Conservation (phyloP, 2,888 invertebrate genomes). For the Heliconius cydno region DNA sequence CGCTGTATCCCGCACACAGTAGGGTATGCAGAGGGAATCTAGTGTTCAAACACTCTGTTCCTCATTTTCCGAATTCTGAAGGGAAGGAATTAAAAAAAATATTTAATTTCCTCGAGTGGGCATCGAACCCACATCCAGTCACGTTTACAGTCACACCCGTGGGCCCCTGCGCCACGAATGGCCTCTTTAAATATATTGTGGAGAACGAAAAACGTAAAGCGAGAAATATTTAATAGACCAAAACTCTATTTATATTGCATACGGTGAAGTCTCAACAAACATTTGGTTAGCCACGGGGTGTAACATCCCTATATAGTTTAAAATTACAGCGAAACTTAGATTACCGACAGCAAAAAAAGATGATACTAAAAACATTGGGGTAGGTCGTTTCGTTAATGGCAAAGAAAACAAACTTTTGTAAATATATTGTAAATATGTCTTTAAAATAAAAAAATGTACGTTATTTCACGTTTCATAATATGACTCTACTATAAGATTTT, state of each 20-base stretch:
- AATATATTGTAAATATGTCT: not conserved
- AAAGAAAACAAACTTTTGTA: not conserved
- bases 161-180: no score
- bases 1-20: no score
- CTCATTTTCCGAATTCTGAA: no score
- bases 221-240: not conserved
- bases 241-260: not conserved
- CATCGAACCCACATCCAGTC: no score
- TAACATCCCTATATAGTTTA: slow-evolving; percentile 9
- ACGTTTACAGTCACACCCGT: no score
- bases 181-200: no score
- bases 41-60: no score
- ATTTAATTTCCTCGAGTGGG: no score
- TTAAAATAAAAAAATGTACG: not conserved
- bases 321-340: slow-evolving; percentile 22
- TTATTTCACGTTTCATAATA: not conserved
- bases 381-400: slow-evolving; percentile 7
- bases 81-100: no score
- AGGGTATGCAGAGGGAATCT: no score
- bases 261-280: not conserved
- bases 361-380: not conserved
- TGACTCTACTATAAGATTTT: no score
- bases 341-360: slow-evolving; percentile 12
- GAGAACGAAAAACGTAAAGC: no score
- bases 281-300: slow-evolving; percentile 14